Conservation (phyloP, 30 jellyfish, hydroid and myxozoan genomes). For the Hydractinia symbiolongicarpus region DNA sequence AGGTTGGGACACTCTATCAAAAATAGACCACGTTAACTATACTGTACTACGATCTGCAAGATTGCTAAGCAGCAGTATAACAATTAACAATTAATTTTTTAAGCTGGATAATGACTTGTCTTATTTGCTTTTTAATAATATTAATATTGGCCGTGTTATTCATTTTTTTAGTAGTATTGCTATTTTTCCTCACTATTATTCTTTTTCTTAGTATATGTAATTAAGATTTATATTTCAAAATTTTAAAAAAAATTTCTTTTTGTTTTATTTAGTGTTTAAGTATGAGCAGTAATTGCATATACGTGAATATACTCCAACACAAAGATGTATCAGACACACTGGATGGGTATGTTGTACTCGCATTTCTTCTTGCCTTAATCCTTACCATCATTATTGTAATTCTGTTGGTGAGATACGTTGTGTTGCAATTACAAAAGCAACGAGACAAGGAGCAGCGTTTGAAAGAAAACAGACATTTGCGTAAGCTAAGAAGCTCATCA, state of each 20-base stretch:
- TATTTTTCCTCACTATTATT: too few species aligned
- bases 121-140: too few species aligned
- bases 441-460: neutral
- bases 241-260: neutral
- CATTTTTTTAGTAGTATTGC: too few species aligned
- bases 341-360: slow-evolving; percentile 3
- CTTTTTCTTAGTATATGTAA: too few species aligned
- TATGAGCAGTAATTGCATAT: neutral
- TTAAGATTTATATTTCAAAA: too few species aligned
- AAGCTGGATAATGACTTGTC: too few species aligned
- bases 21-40: too few species aligned
- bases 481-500: neutral
- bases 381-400: neutral
- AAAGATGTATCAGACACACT: neutral
- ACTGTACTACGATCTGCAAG: too few species aligned
- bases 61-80: too few species aligned
- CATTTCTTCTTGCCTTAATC: slow-evolving; percentile 1
- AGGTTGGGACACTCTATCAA: too few species aligned
- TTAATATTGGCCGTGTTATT: too few species aligned
- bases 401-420: neutral
- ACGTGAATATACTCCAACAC: neutral
- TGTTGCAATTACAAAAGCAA: neutral
- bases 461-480: neutral
- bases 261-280: neutral
- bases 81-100: too few species aligned